These are phyloP conservation scores for Serilophus lunatus DNA, from an alignment of 2,113 vertebrate genomes.

Conservation along the genomic window DNA sequence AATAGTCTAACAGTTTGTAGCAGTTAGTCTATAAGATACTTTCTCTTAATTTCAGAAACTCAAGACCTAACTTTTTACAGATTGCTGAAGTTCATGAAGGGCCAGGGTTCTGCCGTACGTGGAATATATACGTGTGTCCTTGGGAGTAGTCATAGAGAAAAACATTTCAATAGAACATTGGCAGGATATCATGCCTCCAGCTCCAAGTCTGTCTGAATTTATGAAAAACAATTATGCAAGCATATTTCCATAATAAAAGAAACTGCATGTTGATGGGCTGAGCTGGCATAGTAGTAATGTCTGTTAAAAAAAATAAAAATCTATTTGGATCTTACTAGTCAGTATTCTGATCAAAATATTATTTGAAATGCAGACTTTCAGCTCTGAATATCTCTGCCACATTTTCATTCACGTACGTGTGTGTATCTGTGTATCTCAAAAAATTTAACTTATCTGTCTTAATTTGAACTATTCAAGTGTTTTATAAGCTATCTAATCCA, in stretches of 20 bases:
- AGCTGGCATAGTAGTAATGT: neutral
- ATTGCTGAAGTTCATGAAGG: conserved; percentile 27
- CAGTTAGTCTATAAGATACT: neutral
- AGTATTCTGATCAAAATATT: neutral
- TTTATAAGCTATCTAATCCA: neutral
- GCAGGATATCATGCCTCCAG: conserved; percentile 48
- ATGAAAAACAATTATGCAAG: conserved; percentile 71
- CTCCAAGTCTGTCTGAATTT: conserved; percentile 67
- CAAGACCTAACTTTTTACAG: neutral
- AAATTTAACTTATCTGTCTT: neutral
- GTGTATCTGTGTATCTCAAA: neutral
- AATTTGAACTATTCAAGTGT: neutral
- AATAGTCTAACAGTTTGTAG: neutral
- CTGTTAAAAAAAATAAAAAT: neutral
- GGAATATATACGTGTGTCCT: conserved; percentile 66
- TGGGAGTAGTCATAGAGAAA: conserved; percentile 60
- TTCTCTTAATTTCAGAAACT: neutral
- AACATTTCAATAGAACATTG: conserved; percentile 70
- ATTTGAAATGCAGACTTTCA: neutral
- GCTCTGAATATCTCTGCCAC: neutral
- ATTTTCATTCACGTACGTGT: neutral
- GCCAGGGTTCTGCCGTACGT: conserved; percentile 1
- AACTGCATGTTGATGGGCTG: conserved; percentile 11
- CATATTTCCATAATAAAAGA: conserved; percentile 62
- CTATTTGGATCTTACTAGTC: neutral